Percentiles rank a stretch among this genome's conserved stretches.
phyloP scores from a whole-genome alignment of 2,113 vertebrate genomes.

The Columba janthina region DNA sequence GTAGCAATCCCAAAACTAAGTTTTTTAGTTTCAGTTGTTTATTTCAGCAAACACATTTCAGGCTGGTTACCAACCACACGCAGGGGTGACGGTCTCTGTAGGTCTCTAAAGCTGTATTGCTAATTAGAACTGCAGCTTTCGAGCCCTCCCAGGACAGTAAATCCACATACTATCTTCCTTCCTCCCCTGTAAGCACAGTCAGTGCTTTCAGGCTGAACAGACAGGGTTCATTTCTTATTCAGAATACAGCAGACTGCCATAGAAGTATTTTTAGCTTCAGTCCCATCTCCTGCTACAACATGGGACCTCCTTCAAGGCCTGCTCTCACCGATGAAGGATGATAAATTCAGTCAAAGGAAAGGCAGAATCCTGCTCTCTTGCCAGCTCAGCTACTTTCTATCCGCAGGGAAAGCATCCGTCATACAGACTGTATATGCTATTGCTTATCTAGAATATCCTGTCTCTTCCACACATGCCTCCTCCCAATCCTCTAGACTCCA shows the following conservation, averaged over 20 bases:
- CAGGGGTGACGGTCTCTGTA: background rate
- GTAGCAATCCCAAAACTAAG: background rate
- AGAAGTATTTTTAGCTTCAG: constrained; percentile 32
- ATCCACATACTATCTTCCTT: background rate
- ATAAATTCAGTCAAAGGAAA: background rate
- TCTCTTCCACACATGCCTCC: background rate
- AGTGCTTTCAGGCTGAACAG: background rate
- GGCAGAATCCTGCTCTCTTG: background rate
- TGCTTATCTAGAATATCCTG: constrained; percentile 2
- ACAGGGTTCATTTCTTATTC: background rate
- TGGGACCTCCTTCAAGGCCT: background rate
- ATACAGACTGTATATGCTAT: background rate
- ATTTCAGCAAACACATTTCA: background rate
- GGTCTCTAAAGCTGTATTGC: background rate
- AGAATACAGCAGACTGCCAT: background rate
- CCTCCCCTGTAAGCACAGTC: background rate
- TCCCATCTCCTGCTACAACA: background rate
- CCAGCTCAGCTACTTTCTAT: constrained; percentile 13
- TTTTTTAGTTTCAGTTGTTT: background rate
- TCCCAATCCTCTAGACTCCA: background rate
- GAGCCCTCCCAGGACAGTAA: background rate
- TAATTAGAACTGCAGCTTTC: background rate
- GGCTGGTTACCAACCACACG: background rate
- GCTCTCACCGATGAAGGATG: background rate
- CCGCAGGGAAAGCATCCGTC: background rate